Conservation (phyloP, 2,113 vertebrate species). For the Tympanuchus pallidicinctus region DNA sequence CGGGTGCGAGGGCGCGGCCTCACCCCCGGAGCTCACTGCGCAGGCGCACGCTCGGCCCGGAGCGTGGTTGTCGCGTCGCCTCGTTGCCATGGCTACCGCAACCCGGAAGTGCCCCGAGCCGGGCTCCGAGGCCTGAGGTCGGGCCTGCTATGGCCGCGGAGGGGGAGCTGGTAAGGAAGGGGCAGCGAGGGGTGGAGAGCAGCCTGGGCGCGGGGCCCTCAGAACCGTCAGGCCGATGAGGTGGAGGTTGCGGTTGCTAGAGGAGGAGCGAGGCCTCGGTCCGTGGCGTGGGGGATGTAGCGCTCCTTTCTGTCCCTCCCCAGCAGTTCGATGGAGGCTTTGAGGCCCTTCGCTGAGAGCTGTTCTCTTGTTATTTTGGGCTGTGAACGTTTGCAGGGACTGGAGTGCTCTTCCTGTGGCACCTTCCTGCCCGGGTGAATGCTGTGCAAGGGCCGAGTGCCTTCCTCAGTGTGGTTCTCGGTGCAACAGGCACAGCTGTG, state of each 20-base stretch:
- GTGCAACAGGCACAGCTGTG: background rate
- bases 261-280: rapidly evolving
- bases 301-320: background rate
- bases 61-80: too few species aligned
- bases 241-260: background rate
- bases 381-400: background rate
- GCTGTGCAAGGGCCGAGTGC: background rate
- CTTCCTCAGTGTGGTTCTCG: background rate
- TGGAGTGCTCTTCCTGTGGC: rapidly evolving
- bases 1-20: too few species aligned
- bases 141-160: too few species aligned
- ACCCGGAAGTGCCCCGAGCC: too few species aligned
- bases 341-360: background rate
- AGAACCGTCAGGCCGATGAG: background rate
- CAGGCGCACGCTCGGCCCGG: too few species aligned
- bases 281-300: rapidly evolving
- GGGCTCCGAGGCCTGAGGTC: too few species aligned
- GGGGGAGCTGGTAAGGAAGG: too few species aligned
- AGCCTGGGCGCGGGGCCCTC: background rate
- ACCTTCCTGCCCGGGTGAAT: background rate
- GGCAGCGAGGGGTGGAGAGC: background rate
- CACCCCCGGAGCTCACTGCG: too few species aligned
- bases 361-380: background rate
- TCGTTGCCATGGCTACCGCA: too few species aligned
- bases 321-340: background rate